These are phyloP conservation scores for Lycocerus yunnanus DNA, from an alignment of 2,888 invertebrate species.

Conservation along the genomic window DNA sequence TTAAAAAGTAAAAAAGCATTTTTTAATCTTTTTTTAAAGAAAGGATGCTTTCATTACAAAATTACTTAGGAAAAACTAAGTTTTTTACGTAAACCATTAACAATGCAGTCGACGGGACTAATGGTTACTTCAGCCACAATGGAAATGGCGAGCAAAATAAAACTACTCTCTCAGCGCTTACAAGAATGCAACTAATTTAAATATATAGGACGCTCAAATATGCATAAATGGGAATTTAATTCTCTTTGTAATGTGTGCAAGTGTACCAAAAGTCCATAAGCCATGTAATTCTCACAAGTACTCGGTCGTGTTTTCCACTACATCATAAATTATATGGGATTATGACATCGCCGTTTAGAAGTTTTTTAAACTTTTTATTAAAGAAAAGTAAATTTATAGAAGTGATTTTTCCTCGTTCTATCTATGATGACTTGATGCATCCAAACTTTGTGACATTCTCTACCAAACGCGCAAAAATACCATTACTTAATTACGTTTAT, in stretches of 20 bases:
- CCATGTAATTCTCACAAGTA: not conserved
- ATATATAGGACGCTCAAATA: not conserved
- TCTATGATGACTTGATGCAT: too few relatives aligned
- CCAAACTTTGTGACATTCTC: too few relatives aligned
- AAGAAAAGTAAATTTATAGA: too few relatives aligned
- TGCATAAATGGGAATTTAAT: not conserved
- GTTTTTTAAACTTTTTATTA: too few relatives aligned
- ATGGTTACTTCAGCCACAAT: slow-evolving; percentile 9
- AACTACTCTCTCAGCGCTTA: not conserved
- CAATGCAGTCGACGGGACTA: not conserved
- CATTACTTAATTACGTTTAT: too few relatives aligned
- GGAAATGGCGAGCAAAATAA: not conserved
- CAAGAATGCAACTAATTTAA: not conserved
- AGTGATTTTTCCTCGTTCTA: too few relatives aligned
- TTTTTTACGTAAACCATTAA: not conserved
- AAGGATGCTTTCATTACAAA: not conserved
- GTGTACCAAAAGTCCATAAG: not conserved
- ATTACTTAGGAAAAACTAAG: not conserved
- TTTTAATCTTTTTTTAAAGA: not conserved
- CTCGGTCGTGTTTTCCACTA: not conserved
- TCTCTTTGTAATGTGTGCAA: not conserved
- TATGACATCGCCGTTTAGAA: too few relatives aligned
- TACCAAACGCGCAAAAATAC: too few relatives aligned
- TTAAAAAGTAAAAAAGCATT: not conserved
- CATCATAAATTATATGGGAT: not conserved